These are phyloP conservation scores for Paracentrotus lividus DNA, from an alignment of 53 echinoderm and acorn worm species.

Conservation along the genomic window DNA sequence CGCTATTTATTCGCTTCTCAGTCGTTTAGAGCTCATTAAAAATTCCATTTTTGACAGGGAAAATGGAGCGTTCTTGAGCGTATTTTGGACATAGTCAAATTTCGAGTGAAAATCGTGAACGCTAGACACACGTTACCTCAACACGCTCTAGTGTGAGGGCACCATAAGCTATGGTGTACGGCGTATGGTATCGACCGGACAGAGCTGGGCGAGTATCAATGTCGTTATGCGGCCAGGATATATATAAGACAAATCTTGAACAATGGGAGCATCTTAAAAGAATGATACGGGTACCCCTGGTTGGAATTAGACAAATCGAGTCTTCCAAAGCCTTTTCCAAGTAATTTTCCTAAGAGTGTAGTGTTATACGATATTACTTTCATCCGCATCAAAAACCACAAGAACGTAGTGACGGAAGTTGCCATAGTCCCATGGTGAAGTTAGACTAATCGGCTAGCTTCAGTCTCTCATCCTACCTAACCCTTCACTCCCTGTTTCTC, in stretches of 20 bases:
- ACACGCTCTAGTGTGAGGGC: too few species aligned
- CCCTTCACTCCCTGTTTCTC: background rate
- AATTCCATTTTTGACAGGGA: too few species aligned
- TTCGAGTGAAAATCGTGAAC: too few species aligned
- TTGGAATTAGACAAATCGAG: background rate
- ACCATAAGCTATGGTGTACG: background rate
- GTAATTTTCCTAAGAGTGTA: slow-evolving; percentile 21
- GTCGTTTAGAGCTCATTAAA: too few species aligned
- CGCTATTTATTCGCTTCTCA: too few species aligned
- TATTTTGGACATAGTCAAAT: too few species aligned
- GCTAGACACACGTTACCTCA: too few species aligned
- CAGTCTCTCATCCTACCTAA: too few species aligned
- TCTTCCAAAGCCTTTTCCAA: background rate
- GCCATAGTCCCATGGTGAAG: background rate
- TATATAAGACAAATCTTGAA: background rate
- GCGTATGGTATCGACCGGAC: background rate
- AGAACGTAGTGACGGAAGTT: background rate
- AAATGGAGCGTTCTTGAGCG: too few species aligned
- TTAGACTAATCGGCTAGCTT: background rate
- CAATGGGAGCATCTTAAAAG: background rate
- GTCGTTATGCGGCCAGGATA: background rate
- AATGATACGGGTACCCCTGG: background rate
- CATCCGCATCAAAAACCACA: background rate
- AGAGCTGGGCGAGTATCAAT: background rate
- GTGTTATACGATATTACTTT: background rate